Base-by-base conservation (phyloP, 2,797 vertebrate genomes). In the Myotis pilosus region DNA sequence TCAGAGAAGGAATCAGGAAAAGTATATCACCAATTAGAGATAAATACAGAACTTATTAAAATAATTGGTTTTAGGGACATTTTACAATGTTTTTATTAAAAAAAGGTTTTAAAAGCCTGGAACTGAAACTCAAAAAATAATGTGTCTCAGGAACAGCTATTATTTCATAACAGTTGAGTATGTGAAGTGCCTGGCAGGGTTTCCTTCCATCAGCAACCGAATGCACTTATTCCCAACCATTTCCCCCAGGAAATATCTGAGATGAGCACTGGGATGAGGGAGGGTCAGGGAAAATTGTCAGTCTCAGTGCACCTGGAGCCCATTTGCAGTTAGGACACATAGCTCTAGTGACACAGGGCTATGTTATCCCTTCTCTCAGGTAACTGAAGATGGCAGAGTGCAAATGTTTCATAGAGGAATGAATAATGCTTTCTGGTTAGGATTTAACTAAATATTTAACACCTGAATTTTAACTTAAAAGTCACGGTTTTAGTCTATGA, bases 371-470 rank as follows among this genome's bases (percentile, higher is more conserved):
- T 62, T 81, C 28, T 55, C n/a, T 51, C n/a, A 11, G 2, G 28
- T 25, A 25, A 51, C 3, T 85, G n/a, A 71, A 25, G 9, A 72
- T 23, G 23, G 36, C 3, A 78, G 86, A 79, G 89, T 38, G 69
- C 30, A 64, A 53, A 55, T 2, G 4, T 49, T 87, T 23, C 62
- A 47, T 0, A 78, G 20, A n/a, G 64, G 25, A 71, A 49, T 38
- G 38, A 76, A 47, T n/a, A 41, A 17, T 36, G 22, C 79, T 51
- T 91, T 93, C 80, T 49, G 55, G 25, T 79, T 51, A 92, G 28
- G 28, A 76, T 83, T 86, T 90, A 88, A 92, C 22, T 72, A 81
- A 82, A 47, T 80, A 86, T 36, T 51, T 62, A 60, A 93, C 66
- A 80, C 1, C 10, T 60, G 28, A 95, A 84, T 51, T 22, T 90